These are phyloP conservation scores for Copsychus sechellarum DNA, from an alignment of 2,113 vertebrate genomes.

Conservation along the genomic window DNA sequence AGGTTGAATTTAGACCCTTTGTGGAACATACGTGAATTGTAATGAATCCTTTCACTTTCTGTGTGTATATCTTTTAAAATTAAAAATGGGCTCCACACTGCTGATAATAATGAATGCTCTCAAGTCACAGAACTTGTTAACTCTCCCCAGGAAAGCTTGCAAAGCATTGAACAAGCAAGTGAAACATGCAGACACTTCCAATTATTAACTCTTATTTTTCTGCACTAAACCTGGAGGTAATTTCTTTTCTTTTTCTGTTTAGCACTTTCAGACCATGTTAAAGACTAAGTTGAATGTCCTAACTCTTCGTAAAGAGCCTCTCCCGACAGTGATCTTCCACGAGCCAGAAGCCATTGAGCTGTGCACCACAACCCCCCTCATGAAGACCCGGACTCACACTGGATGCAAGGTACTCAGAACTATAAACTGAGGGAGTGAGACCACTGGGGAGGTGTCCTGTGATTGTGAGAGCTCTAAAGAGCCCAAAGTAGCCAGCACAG, in stretches of 20 bases:
- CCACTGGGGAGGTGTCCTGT: neutral
- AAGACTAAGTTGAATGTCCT: slow-evolving; percentile 97
- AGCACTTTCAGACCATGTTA: slow-evolving; percentile 99
- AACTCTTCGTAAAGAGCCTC: slow-evolving; percentile 93
- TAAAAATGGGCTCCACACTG: neutral
- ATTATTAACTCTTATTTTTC: neutral
- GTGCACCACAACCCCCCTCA: slow-evolving; percentile 88
- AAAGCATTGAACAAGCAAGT: neutral
- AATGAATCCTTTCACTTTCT: neutral
- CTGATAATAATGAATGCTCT: neutral
- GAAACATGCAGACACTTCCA: neutral
- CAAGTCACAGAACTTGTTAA: neutral
- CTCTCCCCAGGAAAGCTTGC: neutral
- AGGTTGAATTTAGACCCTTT: neutral
- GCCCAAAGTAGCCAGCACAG: neutral
- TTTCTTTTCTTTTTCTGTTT: slow-evolving; percentile 54
- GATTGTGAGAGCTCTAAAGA: neutral
- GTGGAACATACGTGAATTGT: neutral
- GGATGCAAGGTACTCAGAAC: slow-evolving; percentile 89
- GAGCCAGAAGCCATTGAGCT: slow-evolving; percentile 98
- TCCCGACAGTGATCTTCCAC: slow-evolving; percentile 95
- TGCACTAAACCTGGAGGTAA: neutral
- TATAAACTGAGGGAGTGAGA: neutral
- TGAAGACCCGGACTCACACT: slow-evolving; percentile 85
- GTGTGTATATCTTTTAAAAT: neutral